Conservation (phyloP, 2,113 vertebrate species). For the Xenopus borealis region DNA sequence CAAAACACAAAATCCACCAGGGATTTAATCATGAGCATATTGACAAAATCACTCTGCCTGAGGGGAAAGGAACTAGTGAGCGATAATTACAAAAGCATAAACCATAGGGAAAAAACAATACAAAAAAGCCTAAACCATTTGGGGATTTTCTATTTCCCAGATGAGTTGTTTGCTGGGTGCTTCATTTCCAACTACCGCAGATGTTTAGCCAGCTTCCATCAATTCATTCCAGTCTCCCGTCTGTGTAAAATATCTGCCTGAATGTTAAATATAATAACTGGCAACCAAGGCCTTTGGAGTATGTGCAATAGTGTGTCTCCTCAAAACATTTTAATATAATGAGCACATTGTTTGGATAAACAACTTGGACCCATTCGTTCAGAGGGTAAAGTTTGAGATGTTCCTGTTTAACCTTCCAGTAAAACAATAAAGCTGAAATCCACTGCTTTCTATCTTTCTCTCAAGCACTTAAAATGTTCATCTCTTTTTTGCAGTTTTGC, state of each 20-base stretch:
- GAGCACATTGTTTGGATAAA: too few species aligned
- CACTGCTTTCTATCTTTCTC: too few species aligned
- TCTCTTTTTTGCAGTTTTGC: too few species aligned
- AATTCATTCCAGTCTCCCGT: not conserved
- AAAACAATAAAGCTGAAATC: too few species aligned
- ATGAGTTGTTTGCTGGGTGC: not conserved
- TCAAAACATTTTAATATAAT: too few species aligned
- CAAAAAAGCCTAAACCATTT: constrained; percentile 9
- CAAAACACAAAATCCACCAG: not conserved
- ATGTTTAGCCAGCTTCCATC: constrained; percentile 3
- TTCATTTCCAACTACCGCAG: constrained; percentile 5
- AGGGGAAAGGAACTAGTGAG: constrained; percentile 1
- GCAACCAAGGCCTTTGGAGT: too few species aligned
- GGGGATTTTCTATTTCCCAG: constrained; percentile 22
- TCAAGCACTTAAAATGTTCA: too few species aligned
- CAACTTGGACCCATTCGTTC: too few species aligned
- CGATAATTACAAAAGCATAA: constrained; percentile 26
- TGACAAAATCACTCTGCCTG: constrained; percentile 7
- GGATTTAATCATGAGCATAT: not conserved
- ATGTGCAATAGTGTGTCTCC: too few species aligned
- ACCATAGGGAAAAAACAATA: not conserved
- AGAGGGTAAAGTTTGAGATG: too few species aligned
- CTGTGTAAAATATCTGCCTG: not conserved
- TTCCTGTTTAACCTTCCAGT: too few species aligned
- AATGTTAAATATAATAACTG: too few species aligned